Conservation (phyloP, 2,888 invertebrate species). For the Maniola hyperantus region DNA sequence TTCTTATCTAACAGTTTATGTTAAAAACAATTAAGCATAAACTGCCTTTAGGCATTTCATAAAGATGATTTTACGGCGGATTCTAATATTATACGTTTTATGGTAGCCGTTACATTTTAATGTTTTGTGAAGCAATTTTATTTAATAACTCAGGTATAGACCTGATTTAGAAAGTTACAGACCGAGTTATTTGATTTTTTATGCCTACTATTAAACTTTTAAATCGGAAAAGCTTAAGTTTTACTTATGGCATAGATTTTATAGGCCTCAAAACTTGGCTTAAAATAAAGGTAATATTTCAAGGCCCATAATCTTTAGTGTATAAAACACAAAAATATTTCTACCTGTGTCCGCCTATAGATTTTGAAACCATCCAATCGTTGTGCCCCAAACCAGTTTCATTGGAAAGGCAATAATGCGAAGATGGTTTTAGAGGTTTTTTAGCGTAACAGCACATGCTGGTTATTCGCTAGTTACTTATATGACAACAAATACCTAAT, state of each 20-base stretch:
- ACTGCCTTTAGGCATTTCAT: slow-evolving; percentile 31
- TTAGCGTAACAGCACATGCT: no score
- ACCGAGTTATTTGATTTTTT: slow-evolving; percentile 15
- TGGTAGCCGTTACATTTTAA: slow-evolving; percentile 30
- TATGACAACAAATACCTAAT: no score
- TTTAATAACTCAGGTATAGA: slow-evolving; percentile 29
- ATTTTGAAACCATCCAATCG: no score
- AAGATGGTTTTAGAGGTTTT: no score
- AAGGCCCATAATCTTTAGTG: no score
- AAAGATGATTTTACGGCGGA: slow-evolving; percentile 29
- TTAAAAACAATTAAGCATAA: slow-evolving; percentile 34
- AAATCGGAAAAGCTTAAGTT: neutral
- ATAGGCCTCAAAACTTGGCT: no score
- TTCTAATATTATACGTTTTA: slow-evolving; percentile 36
- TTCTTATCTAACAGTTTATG: slow-evolving; percentile 20
- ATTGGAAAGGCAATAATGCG: no score
- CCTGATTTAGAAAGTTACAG: slow-evolving; percentile 20
- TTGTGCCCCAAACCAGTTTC: no score
- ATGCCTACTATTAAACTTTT: slow-evolving; percentile 7
- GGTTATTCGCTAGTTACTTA: no score
- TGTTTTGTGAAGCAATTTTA: slow-evolving; percentile 27
- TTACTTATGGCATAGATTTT: neutral
- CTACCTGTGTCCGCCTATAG: no score
- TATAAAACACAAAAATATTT: no score
- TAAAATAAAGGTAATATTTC: no score